phyloP scores from a whole-genome alignment of 1,140 invertebrate genomes.

The Pentalonia nigronervosa region DNA sequence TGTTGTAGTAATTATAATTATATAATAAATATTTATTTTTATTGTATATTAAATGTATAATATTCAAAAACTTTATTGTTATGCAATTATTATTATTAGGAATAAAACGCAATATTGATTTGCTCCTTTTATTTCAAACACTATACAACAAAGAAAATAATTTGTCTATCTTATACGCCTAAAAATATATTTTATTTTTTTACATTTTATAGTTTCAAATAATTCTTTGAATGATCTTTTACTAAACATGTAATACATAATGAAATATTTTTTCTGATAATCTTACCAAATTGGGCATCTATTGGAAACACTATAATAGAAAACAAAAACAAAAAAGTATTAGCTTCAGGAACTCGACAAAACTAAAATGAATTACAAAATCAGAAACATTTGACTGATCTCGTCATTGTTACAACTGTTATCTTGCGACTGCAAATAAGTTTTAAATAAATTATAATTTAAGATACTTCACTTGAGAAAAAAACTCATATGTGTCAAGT shows the following conservation, averaged over 20 bases:
- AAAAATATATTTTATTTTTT: neutral
- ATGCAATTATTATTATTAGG: neutral
- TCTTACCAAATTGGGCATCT: conserved; percentile 72
- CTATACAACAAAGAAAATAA: neutral
- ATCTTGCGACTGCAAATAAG: neutral
- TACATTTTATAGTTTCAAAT: neutral
- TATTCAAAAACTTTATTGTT: neutral
- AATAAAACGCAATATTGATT: neutral
- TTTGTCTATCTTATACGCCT: conserved; percentile 24
- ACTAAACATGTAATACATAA: neutral
- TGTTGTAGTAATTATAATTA: neutral
- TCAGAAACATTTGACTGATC: neutral
- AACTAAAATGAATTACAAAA: neutral
- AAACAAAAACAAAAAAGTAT: conserved; percentile 60
- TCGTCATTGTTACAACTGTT: neutral
- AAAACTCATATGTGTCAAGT: neutral
- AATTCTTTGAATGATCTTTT: neutral
- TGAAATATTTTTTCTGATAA: neutral
- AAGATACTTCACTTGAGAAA: neutral
- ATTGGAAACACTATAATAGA: conserved; percentile 75
- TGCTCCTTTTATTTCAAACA: neutral
- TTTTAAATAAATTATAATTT: neutral
- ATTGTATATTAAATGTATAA: neutral
- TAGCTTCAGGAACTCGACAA: neutral
- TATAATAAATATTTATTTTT: neutral